Evolutionary conservation across 2,797 vertebrate species (phyloP), one percentile per base, ranked within the genome.

Genomic region (Darevskia mixta): DNA sequence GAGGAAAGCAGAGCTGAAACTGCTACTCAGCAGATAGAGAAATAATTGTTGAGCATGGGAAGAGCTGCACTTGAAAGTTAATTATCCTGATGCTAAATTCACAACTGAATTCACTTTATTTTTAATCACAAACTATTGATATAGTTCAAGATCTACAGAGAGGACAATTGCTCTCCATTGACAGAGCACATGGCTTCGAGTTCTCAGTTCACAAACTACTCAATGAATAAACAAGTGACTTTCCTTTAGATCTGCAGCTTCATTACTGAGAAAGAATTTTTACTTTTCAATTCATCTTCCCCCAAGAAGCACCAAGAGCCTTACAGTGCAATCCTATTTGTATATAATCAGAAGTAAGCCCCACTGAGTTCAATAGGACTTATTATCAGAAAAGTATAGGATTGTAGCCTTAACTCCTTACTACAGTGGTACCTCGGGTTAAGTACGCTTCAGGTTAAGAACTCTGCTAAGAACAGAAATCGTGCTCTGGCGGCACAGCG

Each of bases 181-280:
- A 73, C 58, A 73, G 27, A 38, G 69, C 67, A 90, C 13, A 32
- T 45, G 10, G 58, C 18, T 32, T 49, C 25, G 76, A 32, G 13
- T 27, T 8, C 79, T 71, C 72, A 25, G 0, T 0, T 76, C 82
- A 25, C 3, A 29, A 3, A 29, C 4, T 32, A 8, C 61, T 35
- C 43, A 38, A 1, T 58, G 7, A 25, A 83, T 81, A 61, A 85
- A 32, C 18, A 0, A 0, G 2, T 2, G 0, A 2, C 0, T 27
- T 0, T 3, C 79, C 71, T 71, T 10, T n/a, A 77, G 20, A 79
- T 79, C 18, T 10, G 5, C 35, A 67, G 9, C 6, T 29, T 0
- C 4, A 10, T 23, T 11, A 13, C 38, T 0, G 0, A 0, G 49
- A 76, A 79, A 43, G 5, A 2, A 3, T 0, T 3, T 38, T 87